These are phyloP conservation scores for Mythimna albipuncta DNA, from an alignment of 2,888 invertebrate genomes.

Conservation along the genomic window DNA sequence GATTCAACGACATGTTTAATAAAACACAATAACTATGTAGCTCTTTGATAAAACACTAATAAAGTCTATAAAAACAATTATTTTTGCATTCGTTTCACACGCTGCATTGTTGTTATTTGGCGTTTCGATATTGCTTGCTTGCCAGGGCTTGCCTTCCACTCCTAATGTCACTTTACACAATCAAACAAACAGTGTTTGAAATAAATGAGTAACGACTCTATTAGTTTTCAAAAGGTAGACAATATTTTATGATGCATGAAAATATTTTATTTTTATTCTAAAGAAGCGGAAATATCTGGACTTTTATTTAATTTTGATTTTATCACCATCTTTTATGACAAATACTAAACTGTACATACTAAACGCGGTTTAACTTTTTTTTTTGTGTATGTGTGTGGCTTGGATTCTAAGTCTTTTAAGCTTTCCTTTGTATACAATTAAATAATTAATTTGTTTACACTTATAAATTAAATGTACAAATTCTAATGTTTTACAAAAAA, in stretches of 20 bases:
- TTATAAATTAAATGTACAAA: neutral
- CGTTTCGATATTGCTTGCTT: constrained; percentile 49
- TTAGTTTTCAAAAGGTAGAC: neutral
- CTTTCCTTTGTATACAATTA: too few species aligned
- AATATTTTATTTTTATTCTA: neutral
- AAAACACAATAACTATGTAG: neutral
- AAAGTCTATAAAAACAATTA: neutral
- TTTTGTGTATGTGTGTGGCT: too few species aligned
- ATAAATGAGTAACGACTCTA: too few species aligned
- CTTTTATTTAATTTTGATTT: neutral
- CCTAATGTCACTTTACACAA: neutral
- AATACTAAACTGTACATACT: neutral
- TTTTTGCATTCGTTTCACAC: constrained; percentile 23
- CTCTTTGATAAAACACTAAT: neutral
- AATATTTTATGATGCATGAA: too few species aligned
- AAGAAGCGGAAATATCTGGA: too few species aligned
- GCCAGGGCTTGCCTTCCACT: neutral
- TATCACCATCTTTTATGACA: neutral
- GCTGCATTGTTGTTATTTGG: constrained; percentile 57
- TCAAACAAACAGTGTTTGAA: neutral
- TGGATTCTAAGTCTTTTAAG: too few species aligned
- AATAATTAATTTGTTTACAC: neutral
- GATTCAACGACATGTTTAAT: constrained; percentile 79
- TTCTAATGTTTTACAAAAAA: too few species aligned
- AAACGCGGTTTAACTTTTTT: constrained; percentile 1